These are phyloP conservation scores for Neoaliturus tenellus DNA, from an alignment of 2,888 invertebrate genomes.

Conservation along the genomic window DNA sequence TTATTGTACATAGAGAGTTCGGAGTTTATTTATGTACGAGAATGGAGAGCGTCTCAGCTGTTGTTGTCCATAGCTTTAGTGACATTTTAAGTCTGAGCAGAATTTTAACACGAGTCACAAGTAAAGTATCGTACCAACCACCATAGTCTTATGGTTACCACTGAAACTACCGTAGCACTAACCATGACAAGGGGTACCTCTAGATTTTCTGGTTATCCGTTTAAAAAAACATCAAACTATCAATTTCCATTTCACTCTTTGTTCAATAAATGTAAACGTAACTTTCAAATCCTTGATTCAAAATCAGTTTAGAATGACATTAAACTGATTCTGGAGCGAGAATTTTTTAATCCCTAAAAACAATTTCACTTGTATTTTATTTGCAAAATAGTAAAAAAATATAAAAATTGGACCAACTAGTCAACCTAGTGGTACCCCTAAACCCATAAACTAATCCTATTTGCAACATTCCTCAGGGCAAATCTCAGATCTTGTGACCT, in stretches of 20 bases:
- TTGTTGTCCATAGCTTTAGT: constrained; percentile 49
- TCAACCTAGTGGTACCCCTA: background rate
- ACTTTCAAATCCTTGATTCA: no score
- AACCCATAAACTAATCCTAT: constrained; percentile 3
- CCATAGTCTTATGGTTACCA: constrained; percentile 45
- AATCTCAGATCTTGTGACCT: constrained; percentile 41
- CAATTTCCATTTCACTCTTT: background rate
- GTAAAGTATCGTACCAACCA: constrained; percentile 2
- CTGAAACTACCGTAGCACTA: constrained; percentile 42
- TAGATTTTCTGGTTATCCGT: background rate
- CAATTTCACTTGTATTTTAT: no score
- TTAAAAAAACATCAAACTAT: background rate
- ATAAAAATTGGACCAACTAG: background rate
- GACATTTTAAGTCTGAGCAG: constrained; percentile 37
- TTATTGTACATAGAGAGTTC: constrained; percentile 56
- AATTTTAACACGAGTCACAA: constrained; percentile 1
- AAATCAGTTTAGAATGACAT: no score
- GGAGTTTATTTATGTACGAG: constrained; percentile 55
- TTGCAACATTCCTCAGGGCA: constrained; percentile 49
- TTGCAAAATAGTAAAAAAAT: no score
- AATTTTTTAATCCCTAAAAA: no score
- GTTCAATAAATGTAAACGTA: no score
- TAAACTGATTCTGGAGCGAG: no score
- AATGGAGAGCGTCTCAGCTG: constrained; percentile 6
- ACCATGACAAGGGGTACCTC: background rate